Evolutionary conservation across 2,797 vertebrate genomes (phyloP), one percentile per base, ranked within the genome.

Genomic region (Cynopterus sphinx): DNA sequence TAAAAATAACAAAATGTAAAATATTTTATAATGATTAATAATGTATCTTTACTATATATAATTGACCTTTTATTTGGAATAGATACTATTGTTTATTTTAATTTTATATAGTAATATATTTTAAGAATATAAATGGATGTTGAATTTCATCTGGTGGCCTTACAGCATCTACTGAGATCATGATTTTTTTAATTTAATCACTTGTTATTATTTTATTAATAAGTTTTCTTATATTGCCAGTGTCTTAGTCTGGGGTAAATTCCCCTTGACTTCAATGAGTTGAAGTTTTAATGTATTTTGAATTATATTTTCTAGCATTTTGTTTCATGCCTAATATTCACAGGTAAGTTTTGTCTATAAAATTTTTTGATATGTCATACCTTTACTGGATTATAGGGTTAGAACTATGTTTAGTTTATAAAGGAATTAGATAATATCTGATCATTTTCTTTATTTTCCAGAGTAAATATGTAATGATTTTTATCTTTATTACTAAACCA

Each of bases 401-500:
- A 59, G 61, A 68, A 19, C 36, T 93, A 94, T 87, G 19, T 84
- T 92, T 96, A 92, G 51, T 59, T 94, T 41, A 65, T 81, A 22
- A 90, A 77, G 94, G 22, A 93, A 65, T 28, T 91, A 36, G 28
- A 78, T 74, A 90, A 17, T 21, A 82, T 65, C 36, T 36, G 92
- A 21, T 61, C 6, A 91, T 86, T 94, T 96, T 92, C 46, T 92
- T 95, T 74, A 43, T 90, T 41, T 94, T 93, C 55, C n/a, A 88
- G 46, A 77, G 68, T 95, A 95, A 87, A 81, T 57, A 82, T 26
- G 16, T 82, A 41, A 63, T 88, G 73, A 63, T 77, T 96, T 95
- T 95, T 59, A 84, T 90, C 63, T 93, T 75, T 86, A 81, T 87
- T 73, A 78, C 63, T 77, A 92, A 89, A 1, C 13, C n/a, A 43